Evolutionary conservation across 2,113 vertebrate genomes (phyloP), one percentile per base, ranked within the genome.

Genomic region (Erythrolamprus reginae): DNA sequence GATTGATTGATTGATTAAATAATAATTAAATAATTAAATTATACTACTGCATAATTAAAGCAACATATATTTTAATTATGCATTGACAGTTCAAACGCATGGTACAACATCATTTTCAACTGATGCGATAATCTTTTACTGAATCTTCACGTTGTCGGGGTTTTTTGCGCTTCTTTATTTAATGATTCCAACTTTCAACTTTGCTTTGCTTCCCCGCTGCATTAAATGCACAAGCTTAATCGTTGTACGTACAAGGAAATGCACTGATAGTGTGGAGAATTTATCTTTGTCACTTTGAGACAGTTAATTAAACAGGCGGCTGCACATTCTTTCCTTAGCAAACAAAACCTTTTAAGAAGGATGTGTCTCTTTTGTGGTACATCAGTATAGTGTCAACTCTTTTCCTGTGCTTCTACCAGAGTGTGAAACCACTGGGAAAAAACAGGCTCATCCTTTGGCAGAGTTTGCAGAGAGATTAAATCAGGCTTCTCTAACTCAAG

Each of bases 221-320:
- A 95, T 93, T 96, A 96, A 95, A 93, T 95, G 95, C 93, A 93
- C 94, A 93, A 91, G 84, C 90, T 95, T 96, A 96, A 96, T 95
- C 95, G 96, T 94, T 94, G 95, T 95, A 95, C 95, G 95, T 95
- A 95, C 95, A 94, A 96, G 94, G 85, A 95, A 96, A 96, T 94
- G 95, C 93, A 91, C 91, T 89, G 95, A 96, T 96, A 94, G 93
- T 95, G 94, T 95, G 94, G 89, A 87, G 93, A 95, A 93, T 96
- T 96, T 96, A 93, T 96, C 93, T 94, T 94, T 95, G 95, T 95
- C 95, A 94, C 51, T 90, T 83, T 42, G 89, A 95, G 94, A 95
- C 95, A 96, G 95, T 94, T 94, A 96, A 96, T 96, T 95, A 96
- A 96, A 95, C 89, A 96, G 95, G 92, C 89, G 93, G 93, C 94